Evolutionary conservation across 2,888 invertebrate genomes (phyloP), one percentile per base, ranked within the genome.

Genomic region (Agrotis clavis): DNA sequence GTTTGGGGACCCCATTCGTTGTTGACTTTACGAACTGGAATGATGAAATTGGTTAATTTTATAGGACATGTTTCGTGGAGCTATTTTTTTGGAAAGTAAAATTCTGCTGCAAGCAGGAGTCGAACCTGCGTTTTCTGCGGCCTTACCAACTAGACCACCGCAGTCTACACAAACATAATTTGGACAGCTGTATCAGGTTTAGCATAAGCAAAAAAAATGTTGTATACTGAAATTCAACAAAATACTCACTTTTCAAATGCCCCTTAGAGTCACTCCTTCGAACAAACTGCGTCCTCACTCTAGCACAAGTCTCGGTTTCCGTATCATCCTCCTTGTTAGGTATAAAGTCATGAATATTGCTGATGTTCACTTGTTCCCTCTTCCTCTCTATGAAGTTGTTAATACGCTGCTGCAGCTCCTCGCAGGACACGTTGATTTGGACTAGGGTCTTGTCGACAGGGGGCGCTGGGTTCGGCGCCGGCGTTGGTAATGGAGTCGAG

Each of bases 301-400:
- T 95, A 0, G 98, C 98, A 93, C 98, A 98, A 0, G 97, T 97
- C 80, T 95, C 95, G 79, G 96, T 94, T 35, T 94, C 95, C 70
- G 96, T 95, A 62, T 90, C 91, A 77, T 86, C 91, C 68, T 87
- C 72, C 59, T 88, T 91, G 30, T 82, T 84, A 41, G 93, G 93
- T 69, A 98, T 98, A 90, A 98, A 98, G 90, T 98, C 98, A 81
- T 97, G 96, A 25, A 98, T 96, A 90, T 98, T 98, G 77, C 97
- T 97, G 11, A 97, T 89, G 93, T 98, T 97, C 35, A 95, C 94
- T 94, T 98, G 98, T 74, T 97, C 97, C 48, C 98, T 96, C 94
- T 98, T 99, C 80, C 97, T 96, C 82, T 97, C 97, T 50, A 98
- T 97, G 86, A 98, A 98, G 86, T 97, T 97, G 77, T 97, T 94